Evolutionary conservation across 2,797 vertebrate genomes (phyloP), one percentile per base, ranked within the genome.

Genomic region (Gephyroberyx darwinii): DNA sequence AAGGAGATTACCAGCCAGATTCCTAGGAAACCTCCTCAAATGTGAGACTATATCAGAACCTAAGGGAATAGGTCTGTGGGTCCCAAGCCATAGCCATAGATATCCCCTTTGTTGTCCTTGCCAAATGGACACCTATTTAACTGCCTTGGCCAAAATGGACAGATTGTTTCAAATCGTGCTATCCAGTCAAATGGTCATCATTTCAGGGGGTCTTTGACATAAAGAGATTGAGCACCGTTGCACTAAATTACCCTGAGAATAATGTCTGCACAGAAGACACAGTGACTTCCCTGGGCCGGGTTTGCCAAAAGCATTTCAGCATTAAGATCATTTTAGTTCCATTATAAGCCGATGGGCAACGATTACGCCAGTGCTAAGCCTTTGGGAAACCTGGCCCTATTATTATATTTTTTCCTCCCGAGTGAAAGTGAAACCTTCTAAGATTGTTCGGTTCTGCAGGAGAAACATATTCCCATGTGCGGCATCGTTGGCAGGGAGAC

Each of bases 341-440:
- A 85, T 82, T 81, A 86, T 70, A 53, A 87, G 84, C 67, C 75
- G 78, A 30, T 65, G 62, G 66, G 61, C 63, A 82, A 82, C 86
- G 74, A 86, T 79, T 80, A 75, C 77, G 67, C 77, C 75, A 83
- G 80, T 62, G 14, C 52, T 59, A 83, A 75, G 53, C 79, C 81
- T 70, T 45, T 30, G 73, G 82, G 82, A 86, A 78, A 76, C 61
- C 9, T 64, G 30, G 74, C 74, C 73, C 61, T 79, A 63, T 84
- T 75, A 82, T 77, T 87, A 26, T 26, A 26, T 65, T 83, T 64
- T 83, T 81, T 73, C 69, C 71, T 48, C 58, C 50, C 78, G 71
- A 86, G 65, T 74, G 75, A 86, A 71, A 88, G 86, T 78, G 78
- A 91, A 84, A 89, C 77, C 82, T 82, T 84, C 66, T 86, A 47